Percentiles rank a stretch among this genome's conserved stretches.
These are phyloP conservation scores for Leptinotarsa peninsularis DNA, from an alignment of 2,888 invertebrate genomes.

Conservation along the genomic window DNA sequence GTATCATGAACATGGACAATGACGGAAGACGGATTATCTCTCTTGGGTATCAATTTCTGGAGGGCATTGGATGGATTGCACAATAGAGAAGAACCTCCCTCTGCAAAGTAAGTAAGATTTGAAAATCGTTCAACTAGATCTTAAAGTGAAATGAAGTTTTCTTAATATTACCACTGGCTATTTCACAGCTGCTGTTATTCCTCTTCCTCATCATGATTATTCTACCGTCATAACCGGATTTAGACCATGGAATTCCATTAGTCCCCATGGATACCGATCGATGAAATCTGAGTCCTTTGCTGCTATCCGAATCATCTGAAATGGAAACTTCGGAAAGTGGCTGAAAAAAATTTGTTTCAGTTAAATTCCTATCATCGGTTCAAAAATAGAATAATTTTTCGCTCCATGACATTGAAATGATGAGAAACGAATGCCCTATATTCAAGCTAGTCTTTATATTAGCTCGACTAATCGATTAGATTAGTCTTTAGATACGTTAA, in stretches of 20 bases:
- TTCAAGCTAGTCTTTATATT: too few relatives aligned
- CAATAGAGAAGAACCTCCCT: constrained; percentile 82
- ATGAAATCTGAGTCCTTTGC: constrained; percentile 77
- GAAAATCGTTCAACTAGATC: background rate
- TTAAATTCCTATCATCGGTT: too few relatives aligned
- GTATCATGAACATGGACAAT: constrained; percentile 58
- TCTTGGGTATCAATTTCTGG: constrained; percentile 80
- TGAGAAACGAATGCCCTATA: too few relatives aligned
- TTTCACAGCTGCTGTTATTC: constrained; percentile 79
- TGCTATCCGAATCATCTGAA: constrained; percentile 69
- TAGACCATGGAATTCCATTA: constrained; percentile 72
- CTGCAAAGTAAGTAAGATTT: constrained; percentile 62
- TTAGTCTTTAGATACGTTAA: too few relatives aligned
- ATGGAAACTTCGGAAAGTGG: constrained; percentile 70
- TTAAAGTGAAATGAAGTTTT: too few relatives aligned
- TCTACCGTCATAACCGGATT: constrained; percentile 71
- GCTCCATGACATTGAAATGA: too few relatives aligned
- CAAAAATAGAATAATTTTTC: too few relatives aligned
- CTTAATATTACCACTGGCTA: constrained; percentile 64
- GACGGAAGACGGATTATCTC: constrained; percentile 70
- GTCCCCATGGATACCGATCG: constrained; percentile 90
- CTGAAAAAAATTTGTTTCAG: constrained; percentile 54
- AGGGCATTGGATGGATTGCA: constrained; percentile 92
- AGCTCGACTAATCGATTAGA: too few relatives aligned
- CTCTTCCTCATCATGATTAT: constrained; percentile 74